Evolutionary conservation across 1,140 invertebrate species (phyloP), one percentile per base, ranked within the genome.

Genomic region (Micrasema minimum): DNA sequence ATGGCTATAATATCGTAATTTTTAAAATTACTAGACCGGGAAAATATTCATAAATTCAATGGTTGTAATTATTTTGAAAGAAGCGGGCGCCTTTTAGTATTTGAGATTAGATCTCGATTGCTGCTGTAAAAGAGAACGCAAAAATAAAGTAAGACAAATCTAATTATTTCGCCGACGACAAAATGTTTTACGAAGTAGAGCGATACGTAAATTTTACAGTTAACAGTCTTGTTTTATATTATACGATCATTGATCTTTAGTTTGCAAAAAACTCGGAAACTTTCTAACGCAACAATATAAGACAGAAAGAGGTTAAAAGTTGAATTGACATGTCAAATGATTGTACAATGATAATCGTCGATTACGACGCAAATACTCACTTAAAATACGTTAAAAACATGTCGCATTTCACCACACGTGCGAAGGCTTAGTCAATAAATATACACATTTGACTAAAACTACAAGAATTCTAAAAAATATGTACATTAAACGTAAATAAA

Each of bases 261-360:
- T 11, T 22, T 1, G 20, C 23, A 22, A 53, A 53, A 53, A 18
- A 26, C 23, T 51, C 50, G 23, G 14, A 18, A 12, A 20, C 55
- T 59, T 59, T 59, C 55, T 11, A 59, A 37, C 55, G 55, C 35
- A 38, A 59, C 51, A 55, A 55, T 55, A 55, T 12, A n/a, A n/a
- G n/a, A n/a, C n/a, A n/a, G 23, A 38, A 38, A 59, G 31, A 59
- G 35, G 55, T 59, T 35, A 53, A 20, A 20, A 53, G 26, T 7
- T 31, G 50, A 53, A 53, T 14, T 59, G 55, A 59, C 55, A 38
- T 59, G 55, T 59, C 55, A 59, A 59, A 59, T 18, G 55, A n/a
- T 31, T 31, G 26, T n/a, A 59, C 31, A 59, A 59, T 20, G 31
- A 14, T 16, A 31, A n/a, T n/a, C n/a, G n/a, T n/a, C n/a, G 3